Evolutionary conservation across 2,888 invertebrate genomes (phyloP), one percentile per base, ranked within the genome.

Genomic region (Agonum fuliginosum): DNA sequence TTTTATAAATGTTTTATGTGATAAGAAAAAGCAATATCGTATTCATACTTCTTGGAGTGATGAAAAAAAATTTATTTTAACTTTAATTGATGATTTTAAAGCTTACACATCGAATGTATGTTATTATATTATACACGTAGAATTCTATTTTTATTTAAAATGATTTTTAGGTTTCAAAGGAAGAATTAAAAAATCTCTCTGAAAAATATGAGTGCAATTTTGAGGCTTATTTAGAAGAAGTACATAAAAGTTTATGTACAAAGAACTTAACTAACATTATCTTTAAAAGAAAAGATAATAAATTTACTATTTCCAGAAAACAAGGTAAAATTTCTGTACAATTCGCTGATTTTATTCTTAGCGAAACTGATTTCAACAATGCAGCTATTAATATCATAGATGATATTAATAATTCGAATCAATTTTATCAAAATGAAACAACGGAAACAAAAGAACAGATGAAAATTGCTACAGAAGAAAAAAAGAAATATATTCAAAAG

Each of bases 181-280:
- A 80, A 41, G 27, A 75, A 22, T 14, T 83, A 20, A 73, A 79
- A 69, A 54, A 71, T 46, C 76, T 81, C 12, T 80, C 81, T 5
- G 58, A 73, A 30, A 78, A 81, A 69, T 79, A 80, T 58, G 78
- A 81, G 8, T 48, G 79, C 24, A 54, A 70, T 58, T 54, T 75
- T 24, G 72, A 70, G 8, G 72, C 79, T 8, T 83, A 83, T 78
- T 80, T 78, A 22, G 20, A 69, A 17, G 79, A 79, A 14, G 41
- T 82, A 27, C 24, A 78, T 14, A 34, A 14, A 34, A 17, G 22
- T 67, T 48, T 67, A n/a, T 1, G n/a, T 62, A 8, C 24, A 12
- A 67, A 30, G 12, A 3, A 37, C 10, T 17, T 22, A 12, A 10
- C 34, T 48, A 46, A 48, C n/a, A 20, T 37, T 19, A n/a, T 34